Conservation (phyloP, 2,888 invertebrate species). For the Nemurella pictetii region DNA sequence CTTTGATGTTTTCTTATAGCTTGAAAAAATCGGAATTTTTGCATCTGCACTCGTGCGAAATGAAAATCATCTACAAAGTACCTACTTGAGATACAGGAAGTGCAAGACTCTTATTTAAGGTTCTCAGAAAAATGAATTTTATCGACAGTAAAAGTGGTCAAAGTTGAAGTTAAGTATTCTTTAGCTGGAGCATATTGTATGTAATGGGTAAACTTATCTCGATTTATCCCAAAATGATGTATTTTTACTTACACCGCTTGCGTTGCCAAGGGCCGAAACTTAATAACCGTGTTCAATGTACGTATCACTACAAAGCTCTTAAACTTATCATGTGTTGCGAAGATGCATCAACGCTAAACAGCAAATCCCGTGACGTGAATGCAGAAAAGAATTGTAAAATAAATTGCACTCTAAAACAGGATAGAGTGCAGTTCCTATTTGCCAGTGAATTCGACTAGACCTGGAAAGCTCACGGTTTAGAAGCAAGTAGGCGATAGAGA, state of each 20-base stretch:
- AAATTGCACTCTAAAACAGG: not conserved
- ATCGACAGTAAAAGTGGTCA: too few relatives aligned
- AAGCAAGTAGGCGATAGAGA: slow-evolving; percentile 22
- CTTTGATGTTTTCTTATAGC: not conserved
- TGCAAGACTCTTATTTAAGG: too few relatives aligned
- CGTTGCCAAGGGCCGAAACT: too few relatives aligned
- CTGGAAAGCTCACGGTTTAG: slow-evolving; percentile 24
- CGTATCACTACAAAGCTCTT: not conserved
- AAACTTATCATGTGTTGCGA: not conserved
- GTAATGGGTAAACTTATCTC: too few relatives aligned
- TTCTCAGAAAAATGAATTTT: too few relatives aligned
- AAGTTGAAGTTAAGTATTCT: too few relatives aligned
- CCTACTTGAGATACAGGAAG: too few relatives aligned
- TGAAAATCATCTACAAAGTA: not conserved
- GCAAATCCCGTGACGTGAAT: not conserved
- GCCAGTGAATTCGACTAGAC: not conserved
- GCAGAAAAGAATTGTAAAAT: not conserved
- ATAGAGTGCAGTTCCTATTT: not conserved
- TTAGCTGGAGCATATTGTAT: too few relatives aligned
- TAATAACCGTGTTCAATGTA: too few relatives aligned
- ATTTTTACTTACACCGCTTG: too few relatives aligned
- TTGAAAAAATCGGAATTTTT: not conserved
- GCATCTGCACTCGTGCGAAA: not conserved
- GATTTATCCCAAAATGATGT: too few relatives aligned
- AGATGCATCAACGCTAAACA: not conserved